Percentiles rank a stretch among this genome's conserved stretches.
These are phyloP conservation scores for Otolemur garnettii DNA, from an alignment of 2,113 vertebrate genomes.

Conservation along the genomic window DNA sequence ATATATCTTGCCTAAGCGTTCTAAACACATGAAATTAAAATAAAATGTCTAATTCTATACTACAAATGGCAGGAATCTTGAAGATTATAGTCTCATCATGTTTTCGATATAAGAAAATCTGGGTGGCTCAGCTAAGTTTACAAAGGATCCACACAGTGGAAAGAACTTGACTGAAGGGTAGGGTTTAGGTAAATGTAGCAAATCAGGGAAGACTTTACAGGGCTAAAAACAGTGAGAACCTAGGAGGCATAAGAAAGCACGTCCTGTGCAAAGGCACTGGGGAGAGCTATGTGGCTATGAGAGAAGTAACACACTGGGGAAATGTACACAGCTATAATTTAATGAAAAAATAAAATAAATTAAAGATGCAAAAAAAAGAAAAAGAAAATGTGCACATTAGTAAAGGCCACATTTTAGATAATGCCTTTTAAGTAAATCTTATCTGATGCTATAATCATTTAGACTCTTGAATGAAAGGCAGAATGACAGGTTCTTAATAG, in stretches of 20 bases:
- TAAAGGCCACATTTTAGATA: neutral
- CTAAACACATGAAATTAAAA: neutral
- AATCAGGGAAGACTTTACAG: neutral
- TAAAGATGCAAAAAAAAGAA: too few relatives aligned
- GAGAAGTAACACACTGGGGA: neutral
- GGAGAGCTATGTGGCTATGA: neutral
- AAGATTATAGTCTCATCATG: neutral
- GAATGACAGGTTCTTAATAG: neutral
- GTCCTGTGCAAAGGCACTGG: neutral
- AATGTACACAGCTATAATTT: too few relatives aligned
- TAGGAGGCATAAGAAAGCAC: neutral
- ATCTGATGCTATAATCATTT: neutral
- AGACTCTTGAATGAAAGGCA: neutral
- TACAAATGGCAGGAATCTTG: neutral
- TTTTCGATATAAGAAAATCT: neutral
- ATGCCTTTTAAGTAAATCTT: conserved; percentile 10
- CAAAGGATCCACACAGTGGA: neutral
- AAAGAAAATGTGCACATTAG: neutral
- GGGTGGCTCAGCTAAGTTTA: neutral
- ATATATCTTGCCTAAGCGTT: neutral
- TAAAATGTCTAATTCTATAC: neutral
- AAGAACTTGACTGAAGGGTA: neutral
- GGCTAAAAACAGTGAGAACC: neutral
- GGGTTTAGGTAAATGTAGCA: neutral
- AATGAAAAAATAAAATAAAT: too few relatives aligned